phyloP scores from a whole-genome alignment of 2,797 vertebrate species.

The Peromyscus attwateri region DNA sequence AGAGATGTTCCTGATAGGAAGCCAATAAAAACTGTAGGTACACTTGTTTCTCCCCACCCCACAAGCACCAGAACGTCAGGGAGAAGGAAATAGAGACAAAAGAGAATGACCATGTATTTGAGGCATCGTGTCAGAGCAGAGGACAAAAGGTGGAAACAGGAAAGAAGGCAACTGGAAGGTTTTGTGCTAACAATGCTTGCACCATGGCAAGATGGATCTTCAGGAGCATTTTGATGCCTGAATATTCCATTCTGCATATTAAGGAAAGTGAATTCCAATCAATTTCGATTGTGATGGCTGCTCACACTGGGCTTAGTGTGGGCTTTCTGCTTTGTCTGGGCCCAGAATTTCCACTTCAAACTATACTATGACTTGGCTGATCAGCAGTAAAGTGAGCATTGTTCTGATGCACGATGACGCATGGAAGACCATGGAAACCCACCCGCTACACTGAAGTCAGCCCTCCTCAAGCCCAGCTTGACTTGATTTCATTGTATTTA shows the following conservation, averaged over 20 bases:
- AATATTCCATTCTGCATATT: background rate
- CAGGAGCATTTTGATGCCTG: background rate
- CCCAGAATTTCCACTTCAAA: background rate
- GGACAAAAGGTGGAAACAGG: background rate
- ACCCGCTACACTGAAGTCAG: background rate
- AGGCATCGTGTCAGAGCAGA: background rate
- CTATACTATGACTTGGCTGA: constrained; percentile 12
- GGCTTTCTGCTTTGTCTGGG: constrained; percentile 33
- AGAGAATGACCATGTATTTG: background rate
- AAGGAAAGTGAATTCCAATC: constrained; percentile 11
- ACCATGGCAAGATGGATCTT: background rate
- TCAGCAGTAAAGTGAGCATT: background rate
- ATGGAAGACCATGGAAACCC: background rate
- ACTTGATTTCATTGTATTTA: constrained; percentile 1
- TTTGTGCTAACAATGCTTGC: background rate
- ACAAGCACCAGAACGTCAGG: background rate
- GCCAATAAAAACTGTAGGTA: background rate
- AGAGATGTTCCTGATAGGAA: background rate
- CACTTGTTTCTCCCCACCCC: background rate
- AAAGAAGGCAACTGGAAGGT: background rate
- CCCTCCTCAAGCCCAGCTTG: background rate
- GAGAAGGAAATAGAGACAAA: constrained; percentile 28
- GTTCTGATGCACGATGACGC: accelerated
- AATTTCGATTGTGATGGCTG: background rate
- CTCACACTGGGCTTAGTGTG: background rate